Evolutionary conservation across 2,797 vertebrate species (phyloP), one percentile per base, ranked within the genome.

Genomic region (Myotis daubentonii): DNA sequence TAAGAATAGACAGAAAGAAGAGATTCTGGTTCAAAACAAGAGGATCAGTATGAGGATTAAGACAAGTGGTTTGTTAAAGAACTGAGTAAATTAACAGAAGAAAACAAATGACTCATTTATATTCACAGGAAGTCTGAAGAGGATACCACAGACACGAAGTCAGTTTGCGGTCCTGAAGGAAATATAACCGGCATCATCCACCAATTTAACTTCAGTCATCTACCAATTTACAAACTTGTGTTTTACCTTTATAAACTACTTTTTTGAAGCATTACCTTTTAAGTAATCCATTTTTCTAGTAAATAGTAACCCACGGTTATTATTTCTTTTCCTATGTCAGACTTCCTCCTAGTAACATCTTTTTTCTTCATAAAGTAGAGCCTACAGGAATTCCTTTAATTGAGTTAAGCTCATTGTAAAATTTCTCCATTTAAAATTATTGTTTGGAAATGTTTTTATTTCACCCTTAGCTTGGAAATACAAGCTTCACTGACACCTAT

Each of bases 361-460:
- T 20, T 41, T 75, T 87, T 57, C 47, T 79, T 75, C 38, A 25
- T 92, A 16, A 87, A 83, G 68, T 44, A 38, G 22, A 90, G 51
- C n/a, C 57, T 90, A 36, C 74, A 75, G 94, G 88, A 71, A 83
- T 86, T 68, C 8, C 71, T 90, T 19, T 75, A 65, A 41, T 75
- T 72, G 30, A 44, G 25, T 23, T 71, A 49, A 55, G 30, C 93
- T 94, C 65, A 55, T 82, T 65, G 51, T 55, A 81, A 76, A 53
- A 22, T 30, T 53, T 95, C 19, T 83, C 49, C 78, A 8, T 95
- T 93, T 65, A 53, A 51, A 84, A 38, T 87, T 92, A 33, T 70
- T 95, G 22, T 57, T 76, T 93, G 62, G 84, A 89, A 93, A 93
- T 87, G 41, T 78, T 94, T 88, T 93, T 87, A 51, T 53, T 89